Conservation (phyloP, 1,140 invertebrate species). For the Drosophila triauraria region DNA sequence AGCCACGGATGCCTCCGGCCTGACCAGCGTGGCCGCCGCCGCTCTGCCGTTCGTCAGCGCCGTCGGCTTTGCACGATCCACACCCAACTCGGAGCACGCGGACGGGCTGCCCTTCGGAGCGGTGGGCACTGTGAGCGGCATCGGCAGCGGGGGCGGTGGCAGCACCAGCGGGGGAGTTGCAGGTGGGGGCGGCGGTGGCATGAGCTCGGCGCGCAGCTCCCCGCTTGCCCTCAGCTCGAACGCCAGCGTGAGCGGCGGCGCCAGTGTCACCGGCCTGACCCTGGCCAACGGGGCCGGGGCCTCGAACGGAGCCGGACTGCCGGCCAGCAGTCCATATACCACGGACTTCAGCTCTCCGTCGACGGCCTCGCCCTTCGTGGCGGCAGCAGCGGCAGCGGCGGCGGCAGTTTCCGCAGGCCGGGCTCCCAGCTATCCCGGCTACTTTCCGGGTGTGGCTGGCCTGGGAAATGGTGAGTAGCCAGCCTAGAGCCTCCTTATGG, state of each 20-base stretch:
- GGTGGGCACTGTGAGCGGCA: slow-evolving; percentile 53
- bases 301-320: slow-evolving; percentile 77
- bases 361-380: slow-evolving; percentile 76
- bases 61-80: slow-evolving; percentile 79
- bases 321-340: slow-evolving; percentile 79
- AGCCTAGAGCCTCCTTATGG: neutral
- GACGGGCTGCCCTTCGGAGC: slow-evolving; percentile 65
- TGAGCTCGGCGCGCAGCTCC: slow-evolving; percentile 81
- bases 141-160: slow-evolving; percentile 62
- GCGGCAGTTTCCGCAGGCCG: slow-evolving; percentile 76
- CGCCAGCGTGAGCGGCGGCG: slow-evolving; percentile 74
- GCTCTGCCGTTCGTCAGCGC: slow-evolving; percentile 76
- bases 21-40: slow-evolving; percentile 73
- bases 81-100: slow-evolving; percentile 80
- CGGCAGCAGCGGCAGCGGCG: slow-evolving; percentile 66
- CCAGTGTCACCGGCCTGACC: slow-evolving; percentile 65
- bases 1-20: slow-evolving; percentile 63
- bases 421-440: slow-evolving; percentile 78
- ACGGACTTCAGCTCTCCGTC: slow-evolving; percentile 80
- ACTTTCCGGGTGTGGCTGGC: slow-evolving; percentile 75
- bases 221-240: slow-evolving; percentile 82
- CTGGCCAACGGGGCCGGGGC: slow-evolving; percentile 74
- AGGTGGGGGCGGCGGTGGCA: slow-evolving; percentile 62
- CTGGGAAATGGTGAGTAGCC: slow-evolving; percentile 78
- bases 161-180: slow-evolving; percentile 51